Evolutionary conservation across 2,113 vertebrate genomes (phyloP).

Genomic region (Propithecus coquereli): DNA sequence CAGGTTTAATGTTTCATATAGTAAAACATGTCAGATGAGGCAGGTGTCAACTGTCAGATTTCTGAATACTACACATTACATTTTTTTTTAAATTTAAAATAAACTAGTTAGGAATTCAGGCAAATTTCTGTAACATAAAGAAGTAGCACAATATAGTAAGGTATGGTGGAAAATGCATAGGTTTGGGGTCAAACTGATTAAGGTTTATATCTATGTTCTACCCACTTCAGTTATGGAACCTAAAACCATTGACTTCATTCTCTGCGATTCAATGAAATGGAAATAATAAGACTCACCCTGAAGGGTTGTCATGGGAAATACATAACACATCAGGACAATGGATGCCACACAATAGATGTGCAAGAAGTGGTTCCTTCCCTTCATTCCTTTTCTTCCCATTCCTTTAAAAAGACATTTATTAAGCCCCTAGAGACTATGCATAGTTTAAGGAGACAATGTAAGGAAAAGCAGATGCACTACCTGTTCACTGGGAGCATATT

Average conservation of each 20-base stretch:
- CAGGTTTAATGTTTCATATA: not conserved
- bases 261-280: not conserved
- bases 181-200: not conserved
- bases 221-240: not conserved
- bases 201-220: not conserved
- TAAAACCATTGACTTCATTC: not conserved
- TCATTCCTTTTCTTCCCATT: not conserved
- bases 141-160: not conserved
- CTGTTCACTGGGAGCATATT: not conserved
- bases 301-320: not conserved
- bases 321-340: not conserved
- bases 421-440: not conserved
- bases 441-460: not conserved
- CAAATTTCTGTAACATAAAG: not conserved
- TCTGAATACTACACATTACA: not conserved
- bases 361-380: not conserved
- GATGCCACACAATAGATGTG: not conserved
- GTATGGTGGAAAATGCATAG: not conserved
- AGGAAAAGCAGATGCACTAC: not conserved
- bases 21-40: constrained; percentile 4
- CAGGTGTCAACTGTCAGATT: not conserved
- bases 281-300: not conserved
- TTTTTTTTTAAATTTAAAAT: not conserved
- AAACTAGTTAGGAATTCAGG: not conserved
- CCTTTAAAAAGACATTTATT: not conserved